Evolutionary conservation across 2,888 invertebrate species (phyloP).

Genomic region (Zygaena filipendulae): DNA sequence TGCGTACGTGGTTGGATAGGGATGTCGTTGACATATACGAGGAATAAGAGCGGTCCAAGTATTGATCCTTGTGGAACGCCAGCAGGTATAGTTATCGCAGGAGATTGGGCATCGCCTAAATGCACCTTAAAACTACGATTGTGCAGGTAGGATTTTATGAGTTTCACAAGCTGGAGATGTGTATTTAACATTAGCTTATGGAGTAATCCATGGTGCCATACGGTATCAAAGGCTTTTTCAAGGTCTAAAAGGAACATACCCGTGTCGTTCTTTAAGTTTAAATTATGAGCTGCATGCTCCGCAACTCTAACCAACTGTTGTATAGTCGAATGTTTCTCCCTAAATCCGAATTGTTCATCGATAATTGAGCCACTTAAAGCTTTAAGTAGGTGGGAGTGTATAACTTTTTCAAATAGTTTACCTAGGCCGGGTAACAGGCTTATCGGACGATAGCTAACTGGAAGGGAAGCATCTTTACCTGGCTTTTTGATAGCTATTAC

Average conservation of each 20-base stretch:
- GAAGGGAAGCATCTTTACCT: slow-evolving; percentile 4
- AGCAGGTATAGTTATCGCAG: slow-evolving; percentile 2
- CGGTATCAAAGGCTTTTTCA: slow-evolving; percentile 11
- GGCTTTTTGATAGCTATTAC: slow-evolving; percentile 7
- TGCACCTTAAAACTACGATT: slow-evolving; percentile 2
- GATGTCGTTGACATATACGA: slow-evolving; percentile 6
- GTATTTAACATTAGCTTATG: slow-evolving; percentile 4
- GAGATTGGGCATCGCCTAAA: slow-evolving; percentile 2
- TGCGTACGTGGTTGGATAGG: slow-evolving; percentile 3
- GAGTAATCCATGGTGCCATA: slow-evolving; percentile 10
- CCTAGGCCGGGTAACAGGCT: slow-evolving; percentile 9
- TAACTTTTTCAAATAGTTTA: slow-evolving; percentile 11
- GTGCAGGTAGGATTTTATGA: slow-evolving; percentile 1
- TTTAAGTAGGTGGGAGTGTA: slow-evolving; percentile 4
- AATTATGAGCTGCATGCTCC: slow-evolving; percentile 6
- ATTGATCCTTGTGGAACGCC: slow-evolving; percentile 12
- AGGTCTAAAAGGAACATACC: slow-evolving; percentile 11
- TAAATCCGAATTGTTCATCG: slow-evolving; percentile 13
- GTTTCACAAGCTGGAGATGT: background rate
- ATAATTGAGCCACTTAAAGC: too few species aligned
- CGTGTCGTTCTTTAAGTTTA: slow-evolving; percentile 5
- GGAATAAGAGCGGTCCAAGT: slow-evolving; percentile 8
- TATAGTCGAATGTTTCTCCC: slow-evolving; percentile 6
- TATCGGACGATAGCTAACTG: slow-evolving; percentile 10
- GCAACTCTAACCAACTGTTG: slow-evolving; percentile 9